A percentile compares a stretch with the other conserved stretches of the same genome.
Conservation (phyloP, 2,797 vertebrate genomes). For the Perodicticus potto region DNA sequence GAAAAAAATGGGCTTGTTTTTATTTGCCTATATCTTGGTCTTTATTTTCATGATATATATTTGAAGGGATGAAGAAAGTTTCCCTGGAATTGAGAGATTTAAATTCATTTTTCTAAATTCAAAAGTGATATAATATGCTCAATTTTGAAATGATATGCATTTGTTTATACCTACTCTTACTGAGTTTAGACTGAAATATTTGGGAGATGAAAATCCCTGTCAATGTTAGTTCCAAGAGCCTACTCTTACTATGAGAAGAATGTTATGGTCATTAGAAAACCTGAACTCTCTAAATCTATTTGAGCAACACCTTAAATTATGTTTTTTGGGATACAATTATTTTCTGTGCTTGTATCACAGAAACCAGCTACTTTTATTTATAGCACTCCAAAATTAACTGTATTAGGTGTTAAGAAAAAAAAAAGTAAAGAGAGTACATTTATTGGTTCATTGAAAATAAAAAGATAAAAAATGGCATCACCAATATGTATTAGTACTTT, state of each 20-base stretch:
- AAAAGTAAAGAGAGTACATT: neutral
- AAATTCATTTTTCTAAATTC: slow-evolving; percentile 3
- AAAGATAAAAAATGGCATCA: neutral
- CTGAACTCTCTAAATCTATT: slow-evolving; percentile 42
- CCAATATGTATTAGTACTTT: neutral
- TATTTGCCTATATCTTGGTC: slow-evolving; percentile 21
- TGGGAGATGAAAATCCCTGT: slow-evolving; percentile 40
- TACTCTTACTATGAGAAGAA: slow-evolving; percentile 1
- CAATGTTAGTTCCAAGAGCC: slow-evolving; percentile 19
- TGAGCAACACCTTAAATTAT: slow-evolving; percentile 53
- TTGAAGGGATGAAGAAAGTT: neutral
- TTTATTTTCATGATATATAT: slow-evolving; percentile 26
- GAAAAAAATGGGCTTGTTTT: slow-evolving; percentile 26
- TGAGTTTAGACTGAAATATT: slow-evolving; percentile 52
- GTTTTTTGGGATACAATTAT: slow-evolving; percentile 64
- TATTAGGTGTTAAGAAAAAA: neutral
- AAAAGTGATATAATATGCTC: slow-evolving; percentile 38
- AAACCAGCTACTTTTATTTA: neutral
- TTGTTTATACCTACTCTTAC: slow-evolving; percentile 41
- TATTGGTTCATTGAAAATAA: slow-evolving; percentile 17
- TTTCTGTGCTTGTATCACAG: slow-evolving; percentile 12
- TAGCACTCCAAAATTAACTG: slow-evolving; percentile 37
- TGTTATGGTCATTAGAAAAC: slow-evolving; percentile 18
- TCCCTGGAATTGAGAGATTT: neutral
- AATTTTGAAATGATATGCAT: slow-evolving; percentile 53